Conservation (phyloP, 1,140 invertebrate genomes). For the Oryzaephilus surinamensis region DNA sequence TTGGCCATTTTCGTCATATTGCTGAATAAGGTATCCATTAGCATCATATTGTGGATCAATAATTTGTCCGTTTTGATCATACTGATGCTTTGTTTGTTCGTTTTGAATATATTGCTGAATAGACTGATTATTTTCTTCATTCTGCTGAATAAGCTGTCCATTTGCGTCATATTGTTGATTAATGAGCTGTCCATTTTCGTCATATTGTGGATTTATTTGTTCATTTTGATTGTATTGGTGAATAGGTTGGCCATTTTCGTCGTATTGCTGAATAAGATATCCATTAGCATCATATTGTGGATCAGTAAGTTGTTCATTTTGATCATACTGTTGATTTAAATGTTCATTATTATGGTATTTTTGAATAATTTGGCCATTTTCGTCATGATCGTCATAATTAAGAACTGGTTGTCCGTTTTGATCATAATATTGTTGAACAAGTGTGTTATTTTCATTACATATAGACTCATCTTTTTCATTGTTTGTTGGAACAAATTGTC, state of each 20-base stretch:
- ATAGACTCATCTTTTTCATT: conserved; percentile 2
- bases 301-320: conserved; percentile 6
- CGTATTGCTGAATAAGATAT: conserved; percentile 15
- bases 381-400: conserved; percentile 5
- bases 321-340: conserved; percentile 7
- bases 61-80: conserved; percentile 25
- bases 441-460: neutral
- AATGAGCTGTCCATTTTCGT: conserved; percentile 16
- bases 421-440: neutral
- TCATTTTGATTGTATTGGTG: conserved; percentile 21
- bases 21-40: conserved; percentile 4
- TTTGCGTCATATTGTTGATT: conserved; percentile 7
- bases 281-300: conserved; percentile 8
- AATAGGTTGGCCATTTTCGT: conserved; percentile 17
- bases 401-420: conserved; percentile 2
- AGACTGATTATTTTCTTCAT: conserved; percentile 17
- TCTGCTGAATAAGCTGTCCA: conserved; percentile 14
- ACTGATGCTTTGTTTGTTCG: conserved; percentile 17
- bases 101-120: conserved; percentile 21
- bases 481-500: neutral
- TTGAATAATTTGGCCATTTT: conserved; percentile 8
- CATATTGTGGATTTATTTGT: conserved; percentile 20
- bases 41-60: conserved; percentile 8
- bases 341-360: conserved; percentile 1
- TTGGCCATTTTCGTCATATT: conserved; percentile 17